A percentile compares a stretch with the other conserved stretches of the same genome.
phyloP scores from a whole-genome alignment of 37 sponge, comb jelly and placozoan species.

The Aplysina aerophoba region DNA sequence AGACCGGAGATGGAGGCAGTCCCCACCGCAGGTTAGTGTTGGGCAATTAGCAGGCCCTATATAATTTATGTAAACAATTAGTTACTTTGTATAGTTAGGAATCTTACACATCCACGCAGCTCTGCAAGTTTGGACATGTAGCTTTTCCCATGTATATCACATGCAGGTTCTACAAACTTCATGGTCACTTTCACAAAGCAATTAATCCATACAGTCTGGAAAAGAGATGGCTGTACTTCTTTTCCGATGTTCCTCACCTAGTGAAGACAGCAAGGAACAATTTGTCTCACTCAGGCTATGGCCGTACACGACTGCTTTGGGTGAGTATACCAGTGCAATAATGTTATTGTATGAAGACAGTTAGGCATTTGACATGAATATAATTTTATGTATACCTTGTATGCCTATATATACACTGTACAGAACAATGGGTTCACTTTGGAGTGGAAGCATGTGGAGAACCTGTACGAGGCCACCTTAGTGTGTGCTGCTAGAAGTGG shows the following conservation, averaged over 20 bases:
- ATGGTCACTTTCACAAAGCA: conserved; percentile 9
- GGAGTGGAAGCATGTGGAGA: conserved; percentile 28
- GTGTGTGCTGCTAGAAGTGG: conserved; percentile 6
- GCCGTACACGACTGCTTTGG: conserved; percentile 5
- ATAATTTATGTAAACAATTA: not conserved
- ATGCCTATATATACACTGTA: not conserved
- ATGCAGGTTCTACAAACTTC: conserved; percentile 14
- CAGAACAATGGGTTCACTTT: conserved; percentile 25
- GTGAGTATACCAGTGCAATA: conserved; percentile 14
- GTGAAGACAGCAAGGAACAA: conserved; percentile 50
- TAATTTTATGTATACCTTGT: not conserved
- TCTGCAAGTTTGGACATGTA: too few relatives aligned
- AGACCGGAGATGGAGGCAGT: conserved; percentile 30
- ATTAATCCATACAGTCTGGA: not conserved
- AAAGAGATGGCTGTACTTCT: conserved; percentile 18
- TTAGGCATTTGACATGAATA: not conserved
- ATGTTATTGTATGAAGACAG: not conserved
- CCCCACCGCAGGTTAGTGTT: conserved; percentile 2
- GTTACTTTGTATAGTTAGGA: not conserved
- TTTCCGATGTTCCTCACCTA: conserved; percentile 49
- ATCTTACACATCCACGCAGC: too few relatives aligned
- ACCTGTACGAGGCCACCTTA: conserved; percentile 25
- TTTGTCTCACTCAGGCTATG: conserved; percentile 16
- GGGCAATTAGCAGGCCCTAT: not conserved
- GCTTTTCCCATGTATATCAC: not conserved